Evolutionary conservation across 2,888 invertebrate species (phyloP), one percentile per base, ranked within the genome.

Genomic region (Trachelus tabidus): DNA sequence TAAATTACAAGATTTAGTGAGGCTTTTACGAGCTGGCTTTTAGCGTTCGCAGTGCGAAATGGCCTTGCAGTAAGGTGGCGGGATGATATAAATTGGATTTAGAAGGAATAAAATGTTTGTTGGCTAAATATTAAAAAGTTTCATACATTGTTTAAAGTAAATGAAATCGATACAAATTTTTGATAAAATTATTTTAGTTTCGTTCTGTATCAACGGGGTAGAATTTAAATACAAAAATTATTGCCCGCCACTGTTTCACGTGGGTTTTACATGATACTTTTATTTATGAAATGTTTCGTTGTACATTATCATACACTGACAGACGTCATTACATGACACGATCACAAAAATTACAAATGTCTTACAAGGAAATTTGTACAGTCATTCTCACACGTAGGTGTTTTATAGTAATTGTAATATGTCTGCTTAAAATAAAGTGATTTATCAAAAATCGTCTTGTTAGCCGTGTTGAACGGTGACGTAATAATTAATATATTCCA

Each of bases 331-430:
- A 56, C 23, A 23, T 56, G 56, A 56, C 56, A 56, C 77, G 56
- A 78, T 75, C 77, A 78, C 75, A 75, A 35, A 40, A 76, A 79
- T 83, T 79, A 81, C 71, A 80, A 81, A 80, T 81, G 79, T 80
- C 40, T 69, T 76, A 77, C 77, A 77, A 77, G 77, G 69, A 79
- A 81, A 81, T 79, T 79, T 83, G 77, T 82, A 81, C 75, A 80
- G 23, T 74, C 76, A 68, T 34, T 73, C 73, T 73, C 80, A 40
- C 76, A 78, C 40, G 40, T 40, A 30, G 12, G 23, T 73, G 31
- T 77, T 56, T 56, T 56, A 56, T 23, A 40, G 4, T 15, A 56
- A 56, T 23, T 56, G 56, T 23, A 56, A 56, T 9, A 56, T 6
- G 56, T 56, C 23, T 23, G 56, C 56, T 56, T 56, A 56, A 56